Conservation (phyloP, 2,888 invertebrate genomes). For the Mycogona germanica region DNA sequence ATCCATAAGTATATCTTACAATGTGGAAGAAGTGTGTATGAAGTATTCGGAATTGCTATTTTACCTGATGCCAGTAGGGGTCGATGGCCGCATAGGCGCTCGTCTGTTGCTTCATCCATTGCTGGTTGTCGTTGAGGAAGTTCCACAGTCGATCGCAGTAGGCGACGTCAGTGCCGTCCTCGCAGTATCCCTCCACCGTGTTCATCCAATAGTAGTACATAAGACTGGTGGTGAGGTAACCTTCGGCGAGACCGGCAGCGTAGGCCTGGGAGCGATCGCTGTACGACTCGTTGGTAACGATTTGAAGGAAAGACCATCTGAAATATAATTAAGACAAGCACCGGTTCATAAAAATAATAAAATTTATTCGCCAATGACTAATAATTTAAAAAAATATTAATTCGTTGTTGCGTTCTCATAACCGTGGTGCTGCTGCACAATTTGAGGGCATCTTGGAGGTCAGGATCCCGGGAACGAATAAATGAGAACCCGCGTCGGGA, state of each 20-base stretch:
- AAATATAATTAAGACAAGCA: slow-evolving; percentile 6
- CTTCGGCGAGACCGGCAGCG: slow-evolving; percentile 74
- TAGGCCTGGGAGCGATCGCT: slow-evolving; percentile 71
- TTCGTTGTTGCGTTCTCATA: neutral
- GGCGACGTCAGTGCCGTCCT: slow-evolving; percentile 29
- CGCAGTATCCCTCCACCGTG: slow-evolving; percentile 48
- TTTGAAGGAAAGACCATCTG: slow-evolving; percentile 70
- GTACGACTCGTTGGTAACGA: slow-evolving; percentile 58
- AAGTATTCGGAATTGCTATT: neutral
- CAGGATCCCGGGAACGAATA: too few species aligned
- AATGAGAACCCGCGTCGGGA: too few species aligned
- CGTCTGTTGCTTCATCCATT: slow-evolving; percentile 48
- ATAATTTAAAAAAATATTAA: neutral
- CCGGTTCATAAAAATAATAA: neutral
- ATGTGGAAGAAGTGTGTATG: too few species aligned
- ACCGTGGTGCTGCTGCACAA: too few species aligned
- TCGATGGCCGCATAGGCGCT: slow-evolving; percentile 38
- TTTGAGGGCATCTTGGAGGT: too few species aligned
- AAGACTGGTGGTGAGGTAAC: slow-evolving; percentile 63
- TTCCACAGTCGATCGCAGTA: slow-evolving; percentile 52
- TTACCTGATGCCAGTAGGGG: slow-evolving; percentile 75
- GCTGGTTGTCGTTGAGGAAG: slow-evolving; percentile 50
- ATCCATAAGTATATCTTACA: too few species aligned
- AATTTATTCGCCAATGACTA: neutral
- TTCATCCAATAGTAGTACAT: slow-evolving; percentile 70